Percentiles rank a stretch among this genome's conserved stretches.
These are phyloP conservation scores for Eulithis testata DNA, from an alignment of 2,888 invertebrate genomes.

Conservation along the genomic window DNA sequence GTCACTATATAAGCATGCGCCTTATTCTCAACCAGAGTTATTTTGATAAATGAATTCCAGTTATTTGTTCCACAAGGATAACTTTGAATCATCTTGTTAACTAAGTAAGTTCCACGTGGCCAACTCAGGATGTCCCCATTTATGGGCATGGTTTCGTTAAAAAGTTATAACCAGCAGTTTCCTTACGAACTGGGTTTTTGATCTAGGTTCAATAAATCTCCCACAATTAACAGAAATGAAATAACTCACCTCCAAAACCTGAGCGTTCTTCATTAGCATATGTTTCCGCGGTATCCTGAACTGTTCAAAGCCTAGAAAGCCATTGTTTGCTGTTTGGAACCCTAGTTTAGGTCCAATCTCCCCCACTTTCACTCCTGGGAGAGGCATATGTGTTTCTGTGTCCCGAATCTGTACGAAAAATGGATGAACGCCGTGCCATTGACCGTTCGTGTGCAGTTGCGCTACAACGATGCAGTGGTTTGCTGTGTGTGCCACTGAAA, in stretches of 20 bases:
- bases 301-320: conserved; percentile 93
- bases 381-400: conserved; percentile 91
- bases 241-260: conserved; percentile 85
- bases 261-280: conserved; percentile 96
- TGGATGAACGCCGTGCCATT: conserved; percentile 93
- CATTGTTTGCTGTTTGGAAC: conserved; percentile 95
- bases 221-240: no score
- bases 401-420: conserved; percentile 96
- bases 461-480: conserved; percentile 96
- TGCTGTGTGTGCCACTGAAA: conserved; percentile 93
- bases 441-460: conserved; percentile 91
- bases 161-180: no score
- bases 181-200: no score
- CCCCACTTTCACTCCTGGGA: conserved; percentile 94
- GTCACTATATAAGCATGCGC: no score
- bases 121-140: no score
- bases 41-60: no score
- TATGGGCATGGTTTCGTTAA: no score
- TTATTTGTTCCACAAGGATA: no score
- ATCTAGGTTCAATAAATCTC: neutral
- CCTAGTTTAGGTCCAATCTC: conserved; percentile 97
- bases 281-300: conserved; percentile 93
- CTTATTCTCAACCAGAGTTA: no score
- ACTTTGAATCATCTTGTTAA: no score
- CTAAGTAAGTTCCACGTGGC: no score